Evolutionary conservation across 2,888 invertebrate genomes (phyloP), one percentile per base, ranked within the genome.

Genomic region (Nudaria mundana): DNA sequence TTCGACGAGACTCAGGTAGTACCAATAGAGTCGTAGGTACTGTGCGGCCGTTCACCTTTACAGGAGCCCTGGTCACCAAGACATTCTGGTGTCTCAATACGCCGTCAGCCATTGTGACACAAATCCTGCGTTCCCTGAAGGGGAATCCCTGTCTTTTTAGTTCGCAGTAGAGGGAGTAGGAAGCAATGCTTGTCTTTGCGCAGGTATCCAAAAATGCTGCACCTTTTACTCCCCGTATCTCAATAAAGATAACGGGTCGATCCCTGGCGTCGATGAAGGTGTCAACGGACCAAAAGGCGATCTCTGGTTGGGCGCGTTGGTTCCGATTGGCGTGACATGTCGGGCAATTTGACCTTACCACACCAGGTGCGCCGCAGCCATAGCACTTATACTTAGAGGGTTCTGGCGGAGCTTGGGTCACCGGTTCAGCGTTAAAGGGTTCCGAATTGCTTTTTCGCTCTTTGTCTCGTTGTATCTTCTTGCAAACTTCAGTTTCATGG

Each of bases 1-100:
- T 48, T 3, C 48, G 39, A 5, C 16, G 11, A 2, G 39, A 32
- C 5, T 48, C 33, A 3, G 39, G 41, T 6, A 52, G 15, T 3
- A 36, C 40, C 1, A 30, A 33, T 2, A 52, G 12, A 5, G 36
- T 6, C 29, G 34, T 16, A 2, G 25, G 20, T n/a, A 38, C n/a
- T 20, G 11, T 7, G 1, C 11, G 24, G 6, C 22, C 3, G 8
- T 26, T 13, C 11, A 33, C 13, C 12, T 12, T 26, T 5, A 26
- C 24, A 4, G 24, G 13, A 13, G 5, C 12, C 8, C 5, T 10
- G 1, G 12, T 12, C 6, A 6, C 13, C 7, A 26, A 6, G 3
- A 26, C 13, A 6, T 10, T 2, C 7, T 26, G 26, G 2, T 4
- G 12, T 8, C 13, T 26, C 5, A 5, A 13, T 5, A 12, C 5